phyloP scores from a whole-genome alignment of 2,113 vertebrate genomes.

The Hippocampus abdominalis region DNA sequence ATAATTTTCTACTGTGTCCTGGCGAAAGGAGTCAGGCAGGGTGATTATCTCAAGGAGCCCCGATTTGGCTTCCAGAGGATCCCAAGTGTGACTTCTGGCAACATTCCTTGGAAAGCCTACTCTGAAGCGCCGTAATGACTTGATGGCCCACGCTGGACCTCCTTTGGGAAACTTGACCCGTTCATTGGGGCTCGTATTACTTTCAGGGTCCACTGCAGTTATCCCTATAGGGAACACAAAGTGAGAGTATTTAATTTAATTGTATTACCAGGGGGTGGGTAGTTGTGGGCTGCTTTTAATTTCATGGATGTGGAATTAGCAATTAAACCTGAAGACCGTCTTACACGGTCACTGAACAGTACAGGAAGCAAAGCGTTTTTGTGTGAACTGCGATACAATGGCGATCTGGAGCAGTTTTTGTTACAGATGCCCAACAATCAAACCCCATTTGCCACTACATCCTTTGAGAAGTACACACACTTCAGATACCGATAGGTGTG shows the following conservation, averaged over 20 bases:
- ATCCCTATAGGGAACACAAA: constrained; percentile 54
- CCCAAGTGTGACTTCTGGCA: constrained; percentile 40
- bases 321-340: constrained; percentile 45
- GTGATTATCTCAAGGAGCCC: constrained; percentile 66
- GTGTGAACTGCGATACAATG: neutral
- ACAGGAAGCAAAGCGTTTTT: constrained; percentile 10
- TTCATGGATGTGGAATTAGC: constrained; percentile 57
- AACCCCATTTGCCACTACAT: neutral
- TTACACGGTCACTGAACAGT: constrained; percentile 21
- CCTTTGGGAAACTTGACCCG: constrained; percentile 41
- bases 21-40: constrained; percentile 47
- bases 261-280: constrained; percentile 4
- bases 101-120: constrained; percentile 30
- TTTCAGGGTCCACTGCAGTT: constrained; percentile 33
- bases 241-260: constrained; percentile 55
- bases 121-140: constrained; percentile 49
- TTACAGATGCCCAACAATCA: neutral
- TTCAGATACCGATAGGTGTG: neutral
- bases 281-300: constrained; percentile 42
- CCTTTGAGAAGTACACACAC: neutral
- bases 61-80: constrained; percentile 71
- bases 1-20: constrained; percentile 69
- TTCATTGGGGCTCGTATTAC: constrained; percentile 36
- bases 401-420: neutral
- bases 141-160: constrained; percentile 45